Conservation (phyloP, 2,797 vertebrate species). For the Paedocypris micromegethes region DNA sequence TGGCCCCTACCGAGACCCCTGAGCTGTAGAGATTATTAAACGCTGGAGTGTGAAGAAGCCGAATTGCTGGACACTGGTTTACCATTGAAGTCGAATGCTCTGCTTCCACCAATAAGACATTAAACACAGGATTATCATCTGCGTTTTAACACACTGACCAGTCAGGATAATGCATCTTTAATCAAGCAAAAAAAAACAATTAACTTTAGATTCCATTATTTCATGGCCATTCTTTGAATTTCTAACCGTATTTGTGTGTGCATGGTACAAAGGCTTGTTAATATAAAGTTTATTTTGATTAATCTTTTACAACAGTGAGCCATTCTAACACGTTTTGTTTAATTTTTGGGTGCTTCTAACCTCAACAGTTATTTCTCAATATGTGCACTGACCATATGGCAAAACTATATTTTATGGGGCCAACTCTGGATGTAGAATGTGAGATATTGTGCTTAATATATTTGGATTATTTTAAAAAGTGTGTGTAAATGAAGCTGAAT, state of each 20-base stretch:
- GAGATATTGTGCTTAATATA: slow-evolving; percentile 10
- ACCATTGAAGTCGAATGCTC: slow-evolving; percentile 6
- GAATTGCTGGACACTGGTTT: background rate
- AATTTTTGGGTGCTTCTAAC: too few relatives aligned
- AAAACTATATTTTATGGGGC: slow-evolving; percentile 56
- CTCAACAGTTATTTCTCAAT: slow-evolving; percentile 20
- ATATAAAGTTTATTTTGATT: too few relatives aligned
- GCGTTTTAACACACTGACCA: too few relatives aligned
- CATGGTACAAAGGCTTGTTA: too few relatives aligned
- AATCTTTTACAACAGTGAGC: too few relatives aligned
- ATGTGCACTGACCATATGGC: slow-evolving; percentile 35
- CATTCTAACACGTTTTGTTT: too few relatives aligned
- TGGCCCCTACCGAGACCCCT: slow-evolving; percentile 88
- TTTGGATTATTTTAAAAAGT: background rate
- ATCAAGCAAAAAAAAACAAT: too few relatives aligned
- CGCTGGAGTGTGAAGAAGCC: slow-evolving; percentile 39
- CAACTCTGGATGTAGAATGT: slow-evolving; percentile 52
- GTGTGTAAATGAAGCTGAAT: background rate
- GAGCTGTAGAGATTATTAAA: slow-evolving; percentile 75
- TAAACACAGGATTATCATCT: too few relatives aligned
- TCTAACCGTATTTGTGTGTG: too few relatives aligned
- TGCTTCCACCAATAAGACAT: slow-evolving; percentile 5
- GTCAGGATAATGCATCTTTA: too few relatives aligned
- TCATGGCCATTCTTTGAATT: too few relatives aligned
- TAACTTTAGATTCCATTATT: too few relatives aligned